Evolutionary conservation across 2,888 invertebrate species (phyloP), one percentile per base, ranked within the genome.

Genomic region (Lycia hirtaria): DNA sequence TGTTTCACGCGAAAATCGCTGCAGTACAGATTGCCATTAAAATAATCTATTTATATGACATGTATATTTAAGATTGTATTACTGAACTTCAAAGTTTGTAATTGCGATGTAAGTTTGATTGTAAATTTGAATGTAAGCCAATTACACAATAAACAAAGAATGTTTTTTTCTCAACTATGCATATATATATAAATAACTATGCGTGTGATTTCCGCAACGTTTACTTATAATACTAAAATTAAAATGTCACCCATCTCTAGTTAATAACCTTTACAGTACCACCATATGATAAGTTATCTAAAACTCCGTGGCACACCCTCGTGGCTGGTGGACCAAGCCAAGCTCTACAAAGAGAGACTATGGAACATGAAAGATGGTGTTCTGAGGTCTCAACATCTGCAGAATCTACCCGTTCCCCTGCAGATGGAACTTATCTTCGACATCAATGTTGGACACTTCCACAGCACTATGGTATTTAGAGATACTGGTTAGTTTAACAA

Each of bases 401-500:
- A 81, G 19, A 78, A 82, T 53, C 69, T 92, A 12, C 92, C 92
- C 0, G 62, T 80, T 1, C 76, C 90, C 0, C 62, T 92, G 51
- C 88, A 86, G 62, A 91, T 87, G 87, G 92, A 92, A 64, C 79
- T 92, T 12, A 88, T 91, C 30, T 92, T 90, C 52, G 92, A 92
- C 60, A 88, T 91, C 30, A 92, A 90, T 52, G 85, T 92, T 10
- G 81, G 79, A 15, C 80, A 84, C 59, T 88, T 91, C 54, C 89
- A 90, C 67, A 82, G 81, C 45, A 84, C 90, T 0, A 51, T 89
- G 49, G 64, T 92, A 10, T 87, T 92, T 69, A 76, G 80, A 60
- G 77, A 88, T 19, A 77, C 83, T 17, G 77, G 88, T 88, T 59
- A 73, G 73, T 61, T 60, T 41, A 20, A 30, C 14, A 17, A 7